Percentiles rank a stretch among this genome's conserved stretches.
Evolutionary conservation across 2,113 vertebrate genomes (phyloP).

Genomic region (Ictalurus furcatus): DNA sequence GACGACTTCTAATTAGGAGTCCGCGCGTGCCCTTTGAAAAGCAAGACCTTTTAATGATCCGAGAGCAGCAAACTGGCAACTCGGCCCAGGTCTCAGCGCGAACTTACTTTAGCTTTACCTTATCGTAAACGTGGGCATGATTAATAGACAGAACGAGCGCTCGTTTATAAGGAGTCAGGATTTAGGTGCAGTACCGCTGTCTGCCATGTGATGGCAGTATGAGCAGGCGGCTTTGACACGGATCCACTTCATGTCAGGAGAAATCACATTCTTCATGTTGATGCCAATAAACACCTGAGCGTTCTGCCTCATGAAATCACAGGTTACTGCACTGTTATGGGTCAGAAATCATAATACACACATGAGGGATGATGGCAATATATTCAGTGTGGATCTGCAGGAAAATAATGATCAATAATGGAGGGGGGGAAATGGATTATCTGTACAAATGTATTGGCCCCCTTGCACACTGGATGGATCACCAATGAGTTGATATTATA

Average conservation of each 20-base stretch:
- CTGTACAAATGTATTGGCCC: neutral
- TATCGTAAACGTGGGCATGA: neutral
- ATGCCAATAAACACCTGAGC: slow-evolving; percentile 10
- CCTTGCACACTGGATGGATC: neutral
- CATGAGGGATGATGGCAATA: neutral
- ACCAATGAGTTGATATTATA: neutral
- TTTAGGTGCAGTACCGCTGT: neutral
- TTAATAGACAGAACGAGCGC: neutral
- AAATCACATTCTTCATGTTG: slow-evolving; percentile 9
- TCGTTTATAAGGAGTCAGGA: neutral
- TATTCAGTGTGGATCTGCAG: neutral
- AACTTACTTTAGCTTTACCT: neutral
- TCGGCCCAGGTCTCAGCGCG: neutral
- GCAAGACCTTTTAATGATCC: slow-evolving; percentile 10
- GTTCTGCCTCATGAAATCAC: neutral
- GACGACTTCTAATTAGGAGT: slow-evolving; percentile 43
- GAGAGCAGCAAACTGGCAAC: neutral
- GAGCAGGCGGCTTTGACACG: slow-evolving; percentile 15
- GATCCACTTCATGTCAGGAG: slow-evolving; percentile 12
- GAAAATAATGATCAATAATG: neutral
- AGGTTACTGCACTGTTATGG: neutral
- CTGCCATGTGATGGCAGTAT: slow-evolving; percentile 52
- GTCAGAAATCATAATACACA: slow-evolving; percentile 18
- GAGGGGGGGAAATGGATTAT: neutral
- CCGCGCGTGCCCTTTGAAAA: slow-evolving; percentile 30